Conservation (phyloP, 2,113 vertebrate genomes). For the Calyptomena viridis region DNA sequence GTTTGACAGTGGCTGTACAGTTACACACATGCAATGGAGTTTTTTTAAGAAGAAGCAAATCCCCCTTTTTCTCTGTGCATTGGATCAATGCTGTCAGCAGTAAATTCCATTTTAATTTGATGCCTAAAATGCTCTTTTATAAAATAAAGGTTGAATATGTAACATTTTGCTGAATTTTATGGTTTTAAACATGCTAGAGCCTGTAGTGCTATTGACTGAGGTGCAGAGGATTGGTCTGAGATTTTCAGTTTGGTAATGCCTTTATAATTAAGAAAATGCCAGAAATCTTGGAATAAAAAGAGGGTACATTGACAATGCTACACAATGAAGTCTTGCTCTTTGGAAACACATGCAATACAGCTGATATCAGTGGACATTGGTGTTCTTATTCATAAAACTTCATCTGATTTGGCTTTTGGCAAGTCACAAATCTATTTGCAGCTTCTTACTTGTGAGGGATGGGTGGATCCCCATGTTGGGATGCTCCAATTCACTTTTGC, state of each 20-base stretch:
- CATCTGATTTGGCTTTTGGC: not conserved
- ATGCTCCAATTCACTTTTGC: not conserved
- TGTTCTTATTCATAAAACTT: not conserved
- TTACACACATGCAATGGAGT: not conserved
- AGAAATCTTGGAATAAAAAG: not conserved
- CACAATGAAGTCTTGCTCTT: not conserved
- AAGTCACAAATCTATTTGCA: not conserved
- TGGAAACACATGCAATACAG: not conserved
- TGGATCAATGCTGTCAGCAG: not conserved
- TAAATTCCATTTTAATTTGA: not conserved
- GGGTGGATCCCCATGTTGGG: not conserved
- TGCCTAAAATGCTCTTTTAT: not conserved
- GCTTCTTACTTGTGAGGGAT: not conserved
- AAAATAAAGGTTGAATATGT: not conserved
- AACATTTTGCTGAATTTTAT: not conserved
- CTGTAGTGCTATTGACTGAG: not conserved
- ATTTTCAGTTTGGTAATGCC: not conserved
- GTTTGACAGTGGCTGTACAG: not conserved
- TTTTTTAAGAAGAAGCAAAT: not conserved
- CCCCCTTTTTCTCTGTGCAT: fast-evolving
- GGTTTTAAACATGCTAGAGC: not conserved
- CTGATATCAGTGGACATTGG: not conserved
- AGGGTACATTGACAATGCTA: not conserved
- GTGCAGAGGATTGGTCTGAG: not conserved
- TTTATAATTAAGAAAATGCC: not conserved